These are phyloP conservation scores for Pristionchus maxplancki DNA, from an alignment of 2,888 invertebrate genomes.

Conservation along the genomic window DNA sequence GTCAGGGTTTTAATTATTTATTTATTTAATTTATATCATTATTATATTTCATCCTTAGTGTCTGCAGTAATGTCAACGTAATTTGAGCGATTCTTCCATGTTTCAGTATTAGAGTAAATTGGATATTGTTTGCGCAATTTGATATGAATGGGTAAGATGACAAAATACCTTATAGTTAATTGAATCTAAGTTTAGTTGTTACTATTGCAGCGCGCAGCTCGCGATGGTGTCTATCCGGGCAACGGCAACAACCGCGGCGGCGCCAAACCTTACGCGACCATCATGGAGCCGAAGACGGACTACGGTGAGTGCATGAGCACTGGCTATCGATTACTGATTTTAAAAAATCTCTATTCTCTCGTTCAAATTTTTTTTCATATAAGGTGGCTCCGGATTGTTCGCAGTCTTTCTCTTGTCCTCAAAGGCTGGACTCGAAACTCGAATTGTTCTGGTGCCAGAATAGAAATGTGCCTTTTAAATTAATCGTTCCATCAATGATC, in stretches of 20 bases:
- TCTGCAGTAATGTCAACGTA: too few species aligned
- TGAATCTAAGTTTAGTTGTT: too few species aligned
- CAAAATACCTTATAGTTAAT: too few species aligned
- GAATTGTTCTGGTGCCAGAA: neutral
- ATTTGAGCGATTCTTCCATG: too few species aligned
- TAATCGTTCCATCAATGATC: neutral
- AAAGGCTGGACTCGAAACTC: neutral
- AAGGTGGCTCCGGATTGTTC: too few species aligned
- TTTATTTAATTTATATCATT: neutral
- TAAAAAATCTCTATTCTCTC: too few species aligned
- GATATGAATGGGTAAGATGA: too few species aligned
- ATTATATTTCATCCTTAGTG: too few species aligned
- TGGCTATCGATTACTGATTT: neutral
- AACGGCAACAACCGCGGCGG: neutral
- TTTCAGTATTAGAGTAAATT: too few species aligned
- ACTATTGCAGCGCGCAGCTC: neutral
- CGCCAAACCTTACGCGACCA: constrained; percentile 14
- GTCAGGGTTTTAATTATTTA: neutral
- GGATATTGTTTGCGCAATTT: too few species aligned
- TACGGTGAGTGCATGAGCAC: neutral
- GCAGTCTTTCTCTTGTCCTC: neutral
- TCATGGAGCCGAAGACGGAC: constrained; percentile 21
- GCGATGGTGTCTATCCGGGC: neutral
- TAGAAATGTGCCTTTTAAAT: too few species aligned
- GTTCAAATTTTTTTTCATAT: too few species aligned